Evolutionary conservation across 23 tunicate species (phyloP).

Genomic region (Corella eumyota): DNA sequence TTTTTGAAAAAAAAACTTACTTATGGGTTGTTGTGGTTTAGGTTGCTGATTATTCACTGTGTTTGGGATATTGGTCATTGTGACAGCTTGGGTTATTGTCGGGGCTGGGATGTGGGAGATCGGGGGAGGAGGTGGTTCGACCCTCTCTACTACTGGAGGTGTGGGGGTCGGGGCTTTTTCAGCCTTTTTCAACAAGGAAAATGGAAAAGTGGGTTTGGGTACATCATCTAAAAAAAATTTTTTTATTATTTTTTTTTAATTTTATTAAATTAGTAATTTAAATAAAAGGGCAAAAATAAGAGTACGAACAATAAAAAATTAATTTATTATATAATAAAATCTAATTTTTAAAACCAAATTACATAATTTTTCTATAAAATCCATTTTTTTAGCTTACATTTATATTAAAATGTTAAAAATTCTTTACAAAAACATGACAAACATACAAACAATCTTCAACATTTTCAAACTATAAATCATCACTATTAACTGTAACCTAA

Average conservation of each 20-base stretch:
- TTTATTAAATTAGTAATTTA: too few species aligned
- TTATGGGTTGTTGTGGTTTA: neutral
- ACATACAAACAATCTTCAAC: too few species aligned
- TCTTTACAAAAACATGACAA: too few species aligned
- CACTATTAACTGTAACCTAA: too few species aligned
- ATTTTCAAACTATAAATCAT: too few species aligned
- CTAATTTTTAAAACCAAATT: too few species aligned
- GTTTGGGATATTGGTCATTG: slow-evolving; percentile 6
- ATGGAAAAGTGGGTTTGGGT: slow-evolving; percentile 56
- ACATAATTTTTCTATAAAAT: too few species aligned
- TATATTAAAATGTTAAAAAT: too few species aligned
- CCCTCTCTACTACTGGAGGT: slow-evolving; percentile 3
- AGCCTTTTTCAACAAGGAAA: slow-evolving; percentile 22
- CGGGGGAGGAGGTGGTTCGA: slow-evolving; percentile 20
- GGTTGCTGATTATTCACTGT: neutral
- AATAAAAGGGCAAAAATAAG: too few species aligned
- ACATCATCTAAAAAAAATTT: slow-evolving; percentile 31
- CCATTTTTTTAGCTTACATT: too few species aligned
- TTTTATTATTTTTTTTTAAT: neutral
- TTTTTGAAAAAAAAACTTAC: neutral
- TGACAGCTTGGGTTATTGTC: slow-evolving; percentile 5
- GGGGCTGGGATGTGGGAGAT: slow-evolving; percentile 10
- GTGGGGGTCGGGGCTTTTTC: slow-evolving; percentile 14
- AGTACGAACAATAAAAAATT: too few species aligned
- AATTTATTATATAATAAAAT: too few species aligned